phyloP scores from a whole-genome alignment of 2,797 vertebrate species.

The Aulostomus chinensis region DNA sequence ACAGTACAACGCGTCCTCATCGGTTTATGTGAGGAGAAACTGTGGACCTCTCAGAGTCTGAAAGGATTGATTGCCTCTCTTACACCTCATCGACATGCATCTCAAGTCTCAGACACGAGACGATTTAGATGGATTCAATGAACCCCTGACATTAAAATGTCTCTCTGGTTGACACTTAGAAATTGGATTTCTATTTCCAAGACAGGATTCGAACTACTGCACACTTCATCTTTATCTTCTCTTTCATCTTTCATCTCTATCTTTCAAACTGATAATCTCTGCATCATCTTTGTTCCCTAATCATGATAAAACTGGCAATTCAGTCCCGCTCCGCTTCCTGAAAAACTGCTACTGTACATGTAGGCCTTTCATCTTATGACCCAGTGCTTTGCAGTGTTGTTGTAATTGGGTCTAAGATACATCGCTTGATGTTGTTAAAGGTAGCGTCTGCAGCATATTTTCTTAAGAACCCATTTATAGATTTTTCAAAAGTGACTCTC shows the following conservation, averaged over 20 bases:
- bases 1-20: not conserved
- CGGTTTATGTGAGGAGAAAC: not conserved
- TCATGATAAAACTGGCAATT: constrained; percentile 5
- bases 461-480: too few relatives aligned
- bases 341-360: not conserved
- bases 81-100: constrained; percentile 7
- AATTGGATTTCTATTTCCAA: constrained; percentile 24
- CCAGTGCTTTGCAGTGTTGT: not conserved
- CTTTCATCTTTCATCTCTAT: constrained; percentile 1
- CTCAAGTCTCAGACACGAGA: constrained; percentile 2
- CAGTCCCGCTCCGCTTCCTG: not conserved
- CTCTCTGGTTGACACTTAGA: not conserved
- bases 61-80: constrained; percentile 20
- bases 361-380: not conserved
- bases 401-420: not conserved
- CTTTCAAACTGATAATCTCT: constrained; percentile 3
- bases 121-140: constrained; percentile 12
- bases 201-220: constrained; percentile 1
- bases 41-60: not conserved
- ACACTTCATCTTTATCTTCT: not conserved
- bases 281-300: not conserved
- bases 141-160: constrained; percentile 11
- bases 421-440: not conserved
- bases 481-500: too few relatives aligned
- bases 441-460: too few relatives aligned